These are phyloP conservation scores for Lindbergichthys nudifrons DNA, from an alignment of 2,797 vertebrate species.

Conservation along the genomic window DNA sequence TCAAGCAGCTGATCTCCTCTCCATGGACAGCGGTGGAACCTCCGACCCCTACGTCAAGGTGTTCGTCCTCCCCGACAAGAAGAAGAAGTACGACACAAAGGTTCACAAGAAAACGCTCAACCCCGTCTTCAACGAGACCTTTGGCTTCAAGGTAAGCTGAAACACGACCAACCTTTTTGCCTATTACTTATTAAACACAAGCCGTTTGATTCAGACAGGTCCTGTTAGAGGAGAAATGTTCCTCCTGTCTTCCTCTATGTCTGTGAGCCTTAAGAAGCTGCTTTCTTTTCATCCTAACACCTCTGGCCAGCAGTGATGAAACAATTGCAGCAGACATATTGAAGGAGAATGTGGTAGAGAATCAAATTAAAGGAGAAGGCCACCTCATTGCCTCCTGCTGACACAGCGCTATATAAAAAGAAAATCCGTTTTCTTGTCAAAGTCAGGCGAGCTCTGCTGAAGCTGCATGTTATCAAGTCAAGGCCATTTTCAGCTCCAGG, in stretches of 20 bases:
- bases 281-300: constrained; percentile 24
- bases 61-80: constrained; percentile 97
- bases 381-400: constrained; percentile 75
- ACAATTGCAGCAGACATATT: constrained; percentile 40
- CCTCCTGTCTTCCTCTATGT: constrained; percentile 3
- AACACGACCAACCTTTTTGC: constrained; percentile 9
- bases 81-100: constrained; percentile 98
- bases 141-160: constrained; percentile 92
- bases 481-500: constrained; percentile 25
- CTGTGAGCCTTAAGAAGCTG: constrained; percentile 6
- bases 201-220: constrained; percentile 30
- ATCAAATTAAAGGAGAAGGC: constrained; percentile 75
- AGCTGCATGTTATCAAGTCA: constrained; percentile 44
- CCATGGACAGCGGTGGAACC: constrained; percentile 96
- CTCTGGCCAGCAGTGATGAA: constrained; percentile 49
- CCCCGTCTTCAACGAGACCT: constrained; percentile 96
- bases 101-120: constrained; percentile 98
- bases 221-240: constrained; percentile 29
- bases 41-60: constrained; percentile 98
- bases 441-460: constrained; percentile 62
- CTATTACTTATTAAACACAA: constrained; percentile 46
- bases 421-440: constrained; percentile 57
- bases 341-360: constrained; percentile 64
- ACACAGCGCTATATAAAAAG: constrained; percentile 59
- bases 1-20: constrained; percentile 95